Base-by-base conservation (phyloP, 2,888 invertebrate genomes). In the Drosophila prostipennis region DNA sequence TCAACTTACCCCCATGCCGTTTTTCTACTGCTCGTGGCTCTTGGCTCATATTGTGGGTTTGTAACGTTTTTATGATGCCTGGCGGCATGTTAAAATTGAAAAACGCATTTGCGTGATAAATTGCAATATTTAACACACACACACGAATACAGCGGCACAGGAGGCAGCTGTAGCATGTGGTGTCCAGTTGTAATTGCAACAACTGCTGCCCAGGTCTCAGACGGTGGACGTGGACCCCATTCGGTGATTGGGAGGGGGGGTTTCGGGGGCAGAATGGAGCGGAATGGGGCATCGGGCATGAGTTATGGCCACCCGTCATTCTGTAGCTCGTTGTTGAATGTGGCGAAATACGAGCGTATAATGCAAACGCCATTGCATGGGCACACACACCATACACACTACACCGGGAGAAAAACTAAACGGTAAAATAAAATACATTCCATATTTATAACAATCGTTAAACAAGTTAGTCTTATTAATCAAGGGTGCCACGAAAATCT, bases 31-130 rank as follows among this genome's bases (percentile, higher is more conserved):
- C 59, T 55, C 52, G 51, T 65, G 61, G 74, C 67, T 80, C 76
- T 77, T 80, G 77, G 77, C 77, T 81, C 87, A 77, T 79, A 85
- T 81, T 78, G 89, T 84, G 70, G 81, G 85, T 86, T 88, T 86
- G 85, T 77, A 85, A 88, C 88, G 85, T 85, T 88, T 86, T 89
- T 89, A 89, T 90, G 89, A 89, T 90, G 89, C 91, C 91, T 87
- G 87, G 91, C 91, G 91, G 91, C 91, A 89, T 90, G 91, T 90
- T 90, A 89, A 90, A 91, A 90, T 90, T 90, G 91, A 90, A 90
- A 90, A 90, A 91, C 91, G 91, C 91, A 91, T 90, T 91, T 91
- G 91, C 91, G 91, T 91, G 91, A 91, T 91, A 91, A 91, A 91
- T 91, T 89, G 91, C 91, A 91, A 91, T 91, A 91, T 91, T 91